Evolutionary conservation across 1,140 invertebrate species (phyloP).

Genomic region (Tetramorium simillimum): DNA sequence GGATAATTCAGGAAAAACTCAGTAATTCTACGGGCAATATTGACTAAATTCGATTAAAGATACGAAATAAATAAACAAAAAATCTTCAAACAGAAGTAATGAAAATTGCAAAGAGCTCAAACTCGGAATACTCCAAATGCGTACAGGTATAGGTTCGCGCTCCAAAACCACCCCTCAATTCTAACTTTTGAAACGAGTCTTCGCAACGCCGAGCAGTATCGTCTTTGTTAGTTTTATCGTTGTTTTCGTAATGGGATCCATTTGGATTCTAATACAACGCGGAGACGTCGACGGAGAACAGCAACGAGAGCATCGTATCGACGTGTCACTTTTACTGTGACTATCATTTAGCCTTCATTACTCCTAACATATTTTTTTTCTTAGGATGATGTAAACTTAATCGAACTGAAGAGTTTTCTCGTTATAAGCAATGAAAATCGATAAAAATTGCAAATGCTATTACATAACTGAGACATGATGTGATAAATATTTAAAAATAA

Average conservation of each 20-base stretch:
- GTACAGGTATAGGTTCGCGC: slow-evolving; percentile 1
- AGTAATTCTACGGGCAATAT: background rate
- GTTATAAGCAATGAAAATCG: background rate
- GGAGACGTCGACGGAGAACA: slow-evolving; percentile 65
- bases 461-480: background rate
- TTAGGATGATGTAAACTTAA: background rate
- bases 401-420: background rate
- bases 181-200: slow-evolving; percentile 69
- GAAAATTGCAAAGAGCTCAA: slow-evolving; percentile 60
- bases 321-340: background rate
- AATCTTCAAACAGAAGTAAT: slow-evolving; percentile 63
- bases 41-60: slow-evolving; percentile 1
- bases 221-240: slow-evolving; percentile 82
- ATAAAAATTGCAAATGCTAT: background rate
- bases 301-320: slow-evolving; percentile 54
- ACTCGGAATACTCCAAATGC: slow-evolving; percentile 34
- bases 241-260: slow-evolving; percentile 80
- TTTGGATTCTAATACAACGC: slow-evolving; percentile 81
- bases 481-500: background rate
- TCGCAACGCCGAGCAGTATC: slow-evolving; percentile 60
- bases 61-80: slow-evolving; percentile 22
- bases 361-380: background rate
- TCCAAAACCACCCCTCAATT: slow-evolving; percentile 69
- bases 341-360: background rate
- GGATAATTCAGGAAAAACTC: background rate